These are phyloP conservation scores for Malthinus flaveolus DNA, from an alignment of 2,888 invertebrate species.

Conservation along the genomic window DNA sequence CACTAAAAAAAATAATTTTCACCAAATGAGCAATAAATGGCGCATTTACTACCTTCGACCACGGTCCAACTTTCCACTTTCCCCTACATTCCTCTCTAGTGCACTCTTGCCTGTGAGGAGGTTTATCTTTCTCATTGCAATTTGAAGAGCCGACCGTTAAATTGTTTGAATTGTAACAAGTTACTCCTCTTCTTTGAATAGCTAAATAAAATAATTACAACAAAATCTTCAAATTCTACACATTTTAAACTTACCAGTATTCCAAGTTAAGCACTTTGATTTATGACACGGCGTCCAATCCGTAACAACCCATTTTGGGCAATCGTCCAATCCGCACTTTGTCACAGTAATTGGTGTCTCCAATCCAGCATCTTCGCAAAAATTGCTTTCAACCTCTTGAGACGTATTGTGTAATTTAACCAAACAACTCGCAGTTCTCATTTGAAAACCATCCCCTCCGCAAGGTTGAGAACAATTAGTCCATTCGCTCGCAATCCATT, in stretches of 20 bases:
- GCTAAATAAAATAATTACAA: conserved; percentile 55
- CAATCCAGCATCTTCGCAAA: conserved; percentile 74
- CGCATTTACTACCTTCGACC: conserved; percentile 80
- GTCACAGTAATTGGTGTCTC: conserved; percentile 65
- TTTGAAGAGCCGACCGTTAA: conserved; percentile 52
- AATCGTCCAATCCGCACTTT: conserved; percentile 68
- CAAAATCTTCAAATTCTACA: too few species aligned
- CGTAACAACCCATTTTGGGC: conserved; percentile 72
- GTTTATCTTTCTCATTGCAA: conserved; percentile 75
- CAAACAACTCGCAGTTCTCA: conserved; percentile 73
- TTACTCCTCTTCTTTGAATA: conserved; percentile 71
- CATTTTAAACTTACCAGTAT: conserved; percentile 59
- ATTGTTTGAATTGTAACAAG: conserved; percentile 58
- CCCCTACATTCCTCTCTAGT: conserved; percentile 82
- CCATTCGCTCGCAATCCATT: conserved; percentile 85
- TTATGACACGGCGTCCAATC: conserved; percentile 75
- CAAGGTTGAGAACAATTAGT: conserved; percentile 84
- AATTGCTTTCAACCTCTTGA: conserved; percentile 63
- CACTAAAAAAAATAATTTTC: conserved; percentile 80
- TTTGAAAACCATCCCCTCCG: conserved; percentile 74
- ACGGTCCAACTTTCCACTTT: conserved; percentile 87
- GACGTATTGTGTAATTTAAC: conserved; percentile 62
- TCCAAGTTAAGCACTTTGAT: conserved; percentile 75
- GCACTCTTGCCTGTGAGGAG: conserved; percentile 79
- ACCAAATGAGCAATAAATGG: background rate